Base-by-base conservation (phyloP, 2,888 invertebrate genomes). In the Clunio marinus region DNA sequence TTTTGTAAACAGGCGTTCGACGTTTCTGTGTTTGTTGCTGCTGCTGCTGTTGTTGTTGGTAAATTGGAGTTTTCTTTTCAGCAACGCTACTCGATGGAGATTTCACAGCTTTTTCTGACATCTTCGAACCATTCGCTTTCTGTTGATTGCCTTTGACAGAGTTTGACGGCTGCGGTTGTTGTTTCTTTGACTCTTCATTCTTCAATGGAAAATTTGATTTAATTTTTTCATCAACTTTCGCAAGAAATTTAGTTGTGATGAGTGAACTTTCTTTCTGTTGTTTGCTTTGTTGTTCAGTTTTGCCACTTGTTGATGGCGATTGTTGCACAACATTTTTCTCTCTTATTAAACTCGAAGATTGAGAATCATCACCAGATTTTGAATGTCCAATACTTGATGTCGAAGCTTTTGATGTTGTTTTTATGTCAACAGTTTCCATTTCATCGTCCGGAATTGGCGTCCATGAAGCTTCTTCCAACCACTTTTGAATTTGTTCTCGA, bases 401-500 rank as follows among this genome's bases (percentile, higher is more conserved):
- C 1, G 77, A 76, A 1, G 77, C 76, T 69, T 77, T 79, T 15
- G 77, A 76, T 1, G 77, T 76, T 8, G 76, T 75, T 71, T 76
- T 77, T 15, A 76, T 75, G n/a, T 76, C 76, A 7, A 76, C 74
- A 63, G 77, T 76, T 68, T 78, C 78, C 69, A 78, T 79, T 35
- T 79, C 78, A 72, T 79, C 80, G 69, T 78, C 79, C 58, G 77
- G 77, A 25, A 79, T 78, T 17, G 68, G 67, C 68, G 82, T 82
- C 8, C 81, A 77, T 1, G 81, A 82, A 71, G 83, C 83, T 71
- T 83, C 83, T 69, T 81, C 81, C 4, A 83, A 72, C 87, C 87
- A 87, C 72, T 86, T 85, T 71, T 87, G 86, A 51, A 87, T 86
- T 75, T 86, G 85, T 73, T 86, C 86, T 37, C 83, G 85, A 0